Evolutionary conservation across 2,888 invertebrate species (phyloP).

Genomic region (Nemotelus nigrinus): DNA sequence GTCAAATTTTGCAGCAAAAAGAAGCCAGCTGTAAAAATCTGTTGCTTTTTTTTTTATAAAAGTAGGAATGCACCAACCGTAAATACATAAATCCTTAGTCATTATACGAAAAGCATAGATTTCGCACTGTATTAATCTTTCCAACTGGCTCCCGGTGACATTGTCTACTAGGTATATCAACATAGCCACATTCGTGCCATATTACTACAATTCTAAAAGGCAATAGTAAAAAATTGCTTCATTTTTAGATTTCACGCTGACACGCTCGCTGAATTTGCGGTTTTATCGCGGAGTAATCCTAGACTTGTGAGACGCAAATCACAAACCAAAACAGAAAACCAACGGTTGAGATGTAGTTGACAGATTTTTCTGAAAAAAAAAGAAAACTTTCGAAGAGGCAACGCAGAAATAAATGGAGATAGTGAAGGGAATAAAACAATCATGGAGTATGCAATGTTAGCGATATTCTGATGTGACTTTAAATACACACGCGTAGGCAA

Average conservation of each 20-base stretch:
- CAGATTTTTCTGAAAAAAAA: slow-evolving; percentile 33
- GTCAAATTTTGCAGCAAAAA: too few species aligned
- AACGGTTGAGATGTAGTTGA: slow-evolving; percentile 43
- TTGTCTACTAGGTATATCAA: background rate
- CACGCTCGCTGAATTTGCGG: slow-evolving; percentile 62
- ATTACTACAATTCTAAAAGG: background rate
- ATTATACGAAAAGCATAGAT: background rate
- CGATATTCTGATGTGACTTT: background rate
- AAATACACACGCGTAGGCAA: background rate
- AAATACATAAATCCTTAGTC: background rate
- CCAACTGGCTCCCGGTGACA: background rate
- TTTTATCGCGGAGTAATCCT: slow-evolving; percentile 57
- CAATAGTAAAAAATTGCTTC: slow-evolving; percentile 40
- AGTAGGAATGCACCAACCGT: too few species aligned
- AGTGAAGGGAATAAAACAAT: too few species aligned
- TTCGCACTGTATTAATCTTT: background rate
- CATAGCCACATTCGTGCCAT: background rate
- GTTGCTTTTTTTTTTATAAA: too few species aligned
- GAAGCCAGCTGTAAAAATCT: too few species aligned
- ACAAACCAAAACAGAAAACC: slow-evolving; percentile 49
- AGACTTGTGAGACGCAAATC: slow-evolving; percentile 57
- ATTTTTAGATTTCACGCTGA: slow-evolving; percentile 56
- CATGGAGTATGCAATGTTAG: slow-evolving; percentile 1
- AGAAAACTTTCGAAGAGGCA: slow-evolving; percentile 1
- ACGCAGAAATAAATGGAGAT: too few species aligned